Conservation (phyloP, 2,113 vertebrate genomes). For the Nibea albiflora region DNA sequence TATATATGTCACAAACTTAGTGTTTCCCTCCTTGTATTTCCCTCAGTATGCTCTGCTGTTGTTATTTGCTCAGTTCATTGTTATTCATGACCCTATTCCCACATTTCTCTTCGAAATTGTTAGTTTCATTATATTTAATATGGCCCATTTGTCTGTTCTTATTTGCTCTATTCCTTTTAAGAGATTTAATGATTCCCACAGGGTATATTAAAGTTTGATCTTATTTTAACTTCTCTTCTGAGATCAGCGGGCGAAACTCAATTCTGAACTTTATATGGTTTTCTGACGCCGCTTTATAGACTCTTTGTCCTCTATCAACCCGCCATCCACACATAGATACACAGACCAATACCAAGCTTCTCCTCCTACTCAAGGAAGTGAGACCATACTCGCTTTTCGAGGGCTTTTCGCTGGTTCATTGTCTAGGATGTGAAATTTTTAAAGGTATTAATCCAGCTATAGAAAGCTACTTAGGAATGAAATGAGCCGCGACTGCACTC, state of each 20-base stretch:
- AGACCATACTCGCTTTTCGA: conserved; percentile 17
- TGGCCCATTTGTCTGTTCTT: conserved; percentile 71
- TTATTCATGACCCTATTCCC: conserved; percentile 46
- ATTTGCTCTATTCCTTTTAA: conserved; percentile 63
- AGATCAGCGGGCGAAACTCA: conserved; percentile 62
- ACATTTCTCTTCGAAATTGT: conserved; percentile 46
- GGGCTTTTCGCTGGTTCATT: conserved; percentile 32
- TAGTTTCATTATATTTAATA: conserved; percentile 73
- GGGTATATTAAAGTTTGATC: conserved; percentile 68
- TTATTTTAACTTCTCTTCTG: conserved; percentile 74
- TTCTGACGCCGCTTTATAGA: conserved; percentile 62
- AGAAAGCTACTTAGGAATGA: conserved; percentile 42
- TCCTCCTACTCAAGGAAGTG: conserved; percentile 17
- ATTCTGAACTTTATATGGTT: conserved; percentile 68
- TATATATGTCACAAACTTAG: background rate
- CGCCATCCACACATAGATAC: background rate
- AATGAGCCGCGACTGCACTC: conserved; percentile 27
- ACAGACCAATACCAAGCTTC: background rate
- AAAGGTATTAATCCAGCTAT: conserved; percentile 38
- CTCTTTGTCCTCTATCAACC: conserved; percentile 69
- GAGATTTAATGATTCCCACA: conserved; percentile 69
- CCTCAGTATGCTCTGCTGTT: conserved; percentile 1
- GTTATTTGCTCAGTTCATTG: conserved; percentile 45
- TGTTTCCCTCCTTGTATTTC: background rate
- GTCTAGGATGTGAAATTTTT: conserved; percentile 31